phyloP scores from a whole-genome alignment of 2,113 vertebrate species.

The Toxotes chatareus region DNA sequence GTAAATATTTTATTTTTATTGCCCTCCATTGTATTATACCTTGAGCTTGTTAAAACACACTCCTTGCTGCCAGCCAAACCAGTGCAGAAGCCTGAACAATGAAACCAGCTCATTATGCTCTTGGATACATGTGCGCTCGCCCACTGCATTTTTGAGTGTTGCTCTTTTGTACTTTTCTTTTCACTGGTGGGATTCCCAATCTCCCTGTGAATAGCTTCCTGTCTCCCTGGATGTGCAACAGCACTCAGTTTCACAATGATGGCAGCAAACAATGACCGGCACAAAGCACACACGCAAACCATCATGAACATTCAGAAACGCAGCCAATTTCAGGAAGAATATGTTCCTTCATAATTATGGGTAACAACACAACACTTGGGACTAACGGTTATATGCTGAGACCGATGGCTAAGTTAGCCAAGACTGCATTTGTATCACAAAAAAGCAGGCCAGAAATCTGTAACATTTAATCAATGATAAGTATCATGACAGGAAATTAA shows the following conservation, averaged over 20 bases:
- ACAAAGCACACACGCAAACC: slow-evolving; percentile 74
- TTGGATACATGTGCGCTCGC: slow-evolving; percentile 70
- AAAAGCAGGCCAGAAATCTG: slow-evolving; percentile 54
- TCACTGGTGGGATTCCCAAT: slow-evolving; percentile 78
- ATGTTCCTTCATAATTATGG: slow-evolving; percentile 68
- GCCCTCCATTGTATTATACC: slow-evolving; percentile 43
- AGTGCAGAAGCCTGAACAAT: slow-evolving; percentile 71
- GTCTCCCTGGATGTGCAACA: slow-evolving; percentile 69
- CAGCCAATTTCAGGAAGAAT: slow-evolving; percentile 70
- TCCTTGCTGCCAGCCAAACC: slow-evolving; percentile 51
- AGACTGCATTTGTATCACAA: slow-evolving; percentile 27
- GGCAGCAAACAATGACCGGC: slow-evolving; percentile 75
- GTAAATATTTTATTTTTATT: slow-evolving; percentile 25
- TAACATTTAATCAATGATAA: slow-evolving; percentile 73
- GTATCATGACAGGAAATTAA: slow-evolving; percentile 73
- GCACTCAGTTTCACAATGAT: slow-evolving; percentile 77
- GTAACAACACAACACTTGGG: slow-evolving; percentile 64
- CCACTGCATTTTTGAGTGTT: slow-evolving; percentile 72
- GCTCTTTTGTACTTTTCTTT: slow-evolving; percentile 76
- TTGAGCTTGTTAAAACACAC: slow-evolving; percentile 52
- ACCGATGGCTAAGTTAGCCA: slow-evolving; percentile 40
- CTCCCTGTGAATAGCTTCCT: slow-evolving; percentile 74
- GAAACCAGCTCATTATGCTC: slow-evolving; percentile 77
- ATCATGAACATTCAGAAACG: slow-evolving; percentile 61
- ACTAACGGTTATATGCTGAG: slow-evolving; percentile 53